These are phyloP conservation scores for Rapana venosa DNA, from an alignment of 2,888 invertebrate genomes.

Conservation along the genomic window DNA sequence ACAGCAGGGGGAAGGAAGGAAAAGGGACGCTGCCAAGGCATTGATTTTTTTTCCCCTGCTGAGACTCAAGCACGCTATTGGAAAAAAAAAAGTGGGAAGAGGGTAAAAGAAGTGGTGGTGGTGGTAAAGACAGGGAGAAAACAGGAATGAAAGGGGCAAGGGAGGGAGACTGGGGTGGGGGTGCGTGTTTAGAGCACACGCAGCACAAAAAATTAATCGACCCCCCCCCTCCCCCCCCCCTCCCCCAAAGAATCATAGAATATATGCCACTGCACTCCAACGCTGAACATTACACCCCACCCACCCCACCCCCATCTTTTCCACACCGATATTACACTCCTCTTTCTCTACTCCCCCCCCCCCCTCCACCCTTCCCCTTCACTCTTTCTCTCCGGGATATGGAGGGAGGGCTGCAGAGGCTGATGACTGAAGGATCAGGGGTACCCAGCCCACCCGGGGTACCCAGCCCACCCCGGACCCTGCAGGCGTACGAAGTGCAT, in stretches of 20 bases:
- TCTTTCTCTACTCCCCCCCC: too few species aligned
- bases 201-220: not conserved
- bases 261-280: slow-evolving; percentile 1
- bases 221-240: too few species aligned
- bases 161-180: not conserved
- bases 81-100: not conserved
- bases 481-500: too few species aligned
- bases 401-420: not conserved
- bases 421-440: not conserved
- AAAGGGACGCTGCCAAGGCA: slow-evolving; percentile 31
- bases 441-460: not conserved
- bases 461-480: too few species aligned
- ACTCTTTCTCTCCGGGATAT: not conserved
- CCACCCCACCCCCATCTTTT: not conserved
- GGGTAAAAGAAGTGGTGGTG: not conserved
- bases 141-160: not conserved
- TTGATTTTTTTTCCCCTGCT: slow-evolving; percentile 31
- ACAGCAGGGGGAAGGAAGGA: slow-evolving; percentile 21
- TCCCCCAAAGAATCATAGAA: not conserved
- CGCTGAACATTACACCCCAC: not conserved
- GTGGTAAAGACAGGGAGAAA: not conserved
- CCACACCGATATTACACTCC: too few species aligned
- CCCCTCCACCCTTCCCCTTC: not conserved
- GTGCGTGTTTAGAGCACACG: not conserved
- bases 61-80: not conserved